Conservation (phyloP, 1,140 invertebrate genomes). For the Cecropterus lyciades region DNA sequence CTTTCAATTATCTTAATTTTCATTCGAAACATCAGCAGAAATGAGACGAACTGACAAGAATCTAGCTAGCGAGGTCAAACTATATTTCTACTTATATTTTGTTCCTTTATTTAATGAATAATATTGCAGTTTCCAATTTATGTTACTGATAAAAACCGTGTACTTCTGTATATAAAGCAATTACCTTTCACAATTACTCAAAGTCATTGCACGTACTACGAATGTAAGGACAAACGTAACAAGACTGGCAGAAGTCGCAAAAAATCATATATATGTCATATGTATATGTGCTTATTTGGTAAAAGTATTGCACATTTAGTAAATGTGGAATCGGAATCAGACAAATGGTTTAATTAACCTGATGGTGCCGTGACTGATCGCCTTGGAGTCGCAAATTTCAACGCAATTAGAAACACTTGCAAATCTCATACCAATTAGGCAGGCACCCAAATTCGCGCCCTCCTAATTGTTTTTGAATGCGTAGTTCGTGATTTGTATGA, state of each 20-base stretch:
- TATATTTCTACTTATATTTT: no score
- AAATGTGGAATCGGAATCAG: conserved; percentile 55
- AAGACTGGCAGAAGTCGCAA: background rate
- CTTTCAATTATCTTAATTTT: no score
- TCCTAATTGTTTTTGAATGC: conserved; percentile 82
- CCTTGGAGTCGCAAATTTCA: conserved; percentile 75
- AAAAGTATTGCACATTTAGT: conserved; percentile 37
- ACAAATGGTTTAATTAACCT: conserved; percentile 83
- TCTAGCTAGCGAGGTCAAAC: no score
- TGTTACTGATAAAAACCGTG: no score
- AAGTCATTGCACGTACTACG: background rate
- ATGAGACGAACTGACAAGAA: no score
- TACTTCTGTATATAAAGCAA: no score
- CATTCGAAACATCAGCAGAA: no score
- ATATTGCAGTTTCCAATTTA: no score
- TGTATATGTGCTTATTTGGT: conserved; percentile 18
- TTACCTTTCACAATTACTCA: background rate
- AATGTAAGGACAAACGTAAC: background rate
- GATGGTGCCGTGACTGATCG: conserved; percentile 79
- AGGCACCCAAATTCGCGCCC: conserved; percentile 79
- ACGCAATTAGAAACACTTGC: conserved; percentile 82
- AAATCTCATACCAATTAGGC: conserved; percentile 84
- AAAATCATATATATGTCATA: background rate
- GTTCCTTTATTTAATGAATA: no score
- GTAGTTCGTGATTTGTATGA: conserved; percentile 72